A percentile compares a stretch with the other conserved stretches of the same genome.
Conservation (phyloP, 2,888 invertebrate genomes). For the Rhodophaea formosa region DNA sequence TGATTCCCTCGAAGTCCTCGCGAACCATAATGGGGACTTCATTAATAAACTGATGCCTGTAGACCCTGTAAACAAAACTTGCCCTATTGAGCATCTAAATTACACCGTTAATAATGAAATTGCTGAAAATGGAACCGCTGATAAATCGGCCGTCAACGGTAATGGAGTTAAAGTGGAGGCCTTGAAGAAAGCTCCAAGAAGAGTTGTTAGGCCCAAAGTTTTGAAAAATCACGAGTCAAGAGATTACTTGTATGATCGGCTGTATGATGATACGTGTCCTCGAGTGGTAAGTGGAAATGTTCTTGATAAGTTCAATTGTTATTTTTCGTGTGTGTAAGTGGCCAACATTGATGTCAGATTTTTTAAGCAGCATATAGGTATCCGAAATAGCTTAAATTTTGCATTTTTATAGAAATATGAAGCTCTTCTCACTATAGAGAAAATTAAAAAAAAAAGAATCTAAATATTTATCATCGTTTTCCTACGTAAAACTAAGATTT, state of each 20-base stretch:
- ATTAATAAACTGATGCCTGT: conserved; percentile 39
- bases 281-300: conserved; percentile 55
- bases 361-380: too few species aligned
- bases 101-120: conserved; percentile 19
- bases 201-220: conserved; percentile 61
- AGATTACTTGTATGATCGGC: conserved; percentile 65
- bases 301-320: too few species aligned
- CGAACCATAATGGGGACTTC: conserved; percentile 35
- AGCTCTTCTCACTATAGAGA: too few species aligned
- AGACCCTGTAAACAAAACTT: conserved; percentile 37
- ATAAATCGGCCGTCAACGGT: conserved; percentile 26
- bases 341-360: too few species aligned
- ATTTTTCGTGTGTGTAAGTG: too few species aligned
- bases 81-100: conserved; percentile 47
- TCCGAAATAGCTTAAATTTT: too few species aligned
- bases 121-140: conserved; percentile 11
- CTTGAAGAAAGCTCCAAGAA: conserved; percentile 47
- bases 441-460: too few species aligned
- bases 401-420: too few species aligned
- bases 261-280: conserved; percentile 62
- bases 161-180: conserved; percentile 28
- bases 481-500: too few species aligned
- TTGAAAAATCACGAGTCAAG: conserved; percentile 63
- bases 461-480: too few species aligned
- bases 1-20: conserved; percentile 39